Evolutionary conservation across 2,888 invertebrate genomes (phyloP).

Genomic region (Bimastos eiseni): DNA sequence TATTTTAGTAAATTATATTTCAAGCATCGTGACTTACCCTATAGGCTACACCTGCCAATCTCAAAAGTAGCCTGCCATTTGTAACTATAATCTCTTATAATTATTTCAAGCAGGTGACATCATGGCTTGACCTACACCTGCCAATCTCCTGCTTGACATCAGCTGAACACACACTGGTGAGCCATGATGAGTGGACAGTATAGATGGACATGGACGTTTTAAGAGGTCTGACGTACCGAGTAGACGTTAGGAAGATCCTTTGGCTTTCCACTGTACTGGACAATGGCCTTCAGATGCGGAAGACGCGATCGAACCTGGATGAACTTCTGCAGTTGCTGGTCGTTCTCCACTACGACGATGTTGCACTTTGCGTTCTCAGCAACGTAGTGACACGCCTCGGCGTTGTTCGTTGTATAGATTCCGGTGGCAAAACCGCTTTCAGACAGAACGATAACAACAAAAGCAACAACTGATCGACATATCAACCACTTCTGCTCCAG

Average conservation of each 20-base stretch:
- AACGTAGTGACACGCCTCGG: constrained; percentile 82
- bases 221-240: constrained; percentile 44
- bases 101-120: too few relatives aligned
- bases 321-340: constrained; percentile 83
- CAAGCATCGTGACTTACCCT: too few relatives aligned
- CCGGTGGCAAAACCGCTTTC: constrained; percentile 71
- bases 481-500: background rate
- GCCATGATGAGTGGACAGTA: background rate
- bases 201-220: background rate
- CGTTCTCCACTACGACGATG: constrained; percentile 84
- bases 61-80: too few relatives aligned
- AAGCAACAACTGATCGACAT: background rate
- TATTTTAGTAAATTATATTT: too few relatives aligned
- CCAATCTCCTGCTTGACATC: too few relatives aligned
- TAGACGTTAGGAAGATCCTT: constrained; percentile 47
- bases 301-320: constrained; percentile 62
- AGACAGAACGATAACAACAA: background rate
- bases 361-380: constrained; percentile 77
- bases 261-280: constrained; percentile 68
- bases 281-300: constrained; percentile 73
- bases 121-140: too few relatives aligned
- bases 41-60: too few relatives aligned
- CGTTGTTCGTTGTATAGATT: constrained; percentile 86
- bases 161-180: background rate
- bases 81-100: too few relatives aligned